Base-by-base conservation (phyloP, 1,140 invertebrate genomes). In the Ceratina japonica region DNA sequence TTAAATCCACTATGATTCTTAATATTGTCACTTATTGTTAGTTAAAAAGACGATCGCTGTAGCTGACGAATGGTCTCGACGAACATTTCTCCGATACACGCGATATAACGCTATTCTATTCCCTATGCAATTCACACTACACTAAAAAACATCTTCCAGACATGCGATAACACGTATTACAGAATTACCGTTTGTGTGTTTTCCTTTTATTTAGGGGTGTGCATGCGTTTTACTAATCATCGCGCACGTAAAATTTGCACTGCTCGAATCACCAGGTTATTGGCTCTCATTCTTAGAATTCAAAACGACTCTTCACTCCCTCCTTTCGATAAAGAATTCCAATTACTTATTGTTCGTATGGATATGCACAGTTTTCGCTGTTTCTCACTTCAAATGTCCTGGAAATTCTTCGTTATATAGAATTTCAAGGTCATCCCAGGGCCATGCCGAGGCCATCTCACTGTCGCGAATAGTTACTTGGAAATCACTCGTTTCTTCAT, bases 51-150 rank as follows among this genome's bases (percentile, higher is more conserved):
- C 31, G 63, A 37, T 12, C 27, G 16, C 24, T 51, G 37, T 3
- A 44, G 10, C 5, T 0, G 37, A 44, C 70, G 77, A 79, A 73
- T 79, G 77, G 71, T 79, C 77, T 79, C 76, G 52, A 20, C 12
- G 20, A 15, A 24, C 49, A 27, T 52, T 64, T 63, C 16, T 0
- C 37, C 58, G 69, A 63, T 56, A 44, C 69, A 56, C 75, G 22
- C n/a, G 58, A 44, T 24, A 15, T n/a, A n/a, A 54, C n/a, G 58
- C 5, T 10, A 44, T 44, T 44, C 37, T 44, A 7, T 44, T 44
- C 2, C 2, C 37, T 44, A 8, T 44, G 5, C 10, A 44, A 71
- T 22, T 63, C 49, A 78, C 49, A 20, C 51, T 12, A 18, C 51
- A 64, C 20, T 22, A 63, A 24, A 51, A 58, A 62, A n/a, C 65